Evolutionary conservation across 2,888 invertebrate species (phyloP).

Genomic region (Hesperia comma): DNA sequence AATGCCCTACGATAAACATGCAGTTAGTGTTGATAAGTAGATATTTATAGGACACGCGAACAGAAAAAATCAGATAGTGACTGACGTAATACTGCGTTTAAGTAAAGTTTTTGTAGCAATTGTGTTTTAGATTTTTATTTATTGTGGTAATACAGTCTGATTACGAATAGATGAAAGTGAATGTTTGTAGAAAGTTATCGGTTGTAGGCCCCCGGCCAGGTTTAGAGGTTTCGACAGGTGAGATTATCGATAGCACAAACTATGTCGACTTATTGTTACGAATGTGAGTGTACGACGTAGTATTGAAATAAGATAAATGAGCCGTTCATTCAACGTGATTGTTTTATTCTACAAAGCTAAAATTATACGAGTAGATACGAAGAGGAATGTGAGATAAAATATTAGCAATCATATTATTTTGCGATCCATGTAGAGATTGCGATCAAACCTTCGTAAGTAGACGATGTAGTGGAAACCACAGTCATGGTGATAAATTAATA

Average conservation of each 20-base stretch:
- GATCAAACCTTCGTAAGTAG: slow-evolving; percentile 9
- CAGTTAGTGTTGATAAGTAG: too few relatives aligned
- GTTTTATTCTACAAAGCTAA: not conserved
- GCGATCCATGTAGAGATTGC: slow-evolving; percentile 7
- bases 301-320: not conserved
- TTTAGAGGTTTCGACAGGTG: slow-evolving; percentile 36
- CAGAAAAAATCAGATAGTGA: too few relatives aligned
- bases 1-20: too few relatives aligned
- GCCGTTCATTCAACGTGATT: not conserved
- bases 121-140: not conserved
- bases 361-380: slow-evolving; percentile 5
- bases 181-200: slow-evolving; percentile 66
- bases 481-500: slow-evolving; percentile 29
- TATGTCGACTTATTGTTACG: slow-evolving; percentile 13
- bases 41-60: too few relatives aligned
- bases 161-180: slow-evolving; percentile 59
- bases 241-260: slow-evolving; percentile 36
- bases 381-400: slow-evolving; percentile 9
- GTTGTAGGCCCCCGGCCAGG: slow-evolving; percentile 39
- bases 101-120: too few relatives aligned
- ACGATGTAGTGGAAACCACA: slow-evolving; percentile 23
- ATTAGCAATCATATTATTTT: slow-evolving; percentile 14
- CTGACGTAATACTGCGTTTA: too few relatives aligned
- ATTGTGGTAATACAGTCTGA: slow-evolving; percentile 18
- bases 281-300: not conserved